Conservation (phyloP, 2,888 invertebrate genomes). For the Anaspis maculata region DNA sequence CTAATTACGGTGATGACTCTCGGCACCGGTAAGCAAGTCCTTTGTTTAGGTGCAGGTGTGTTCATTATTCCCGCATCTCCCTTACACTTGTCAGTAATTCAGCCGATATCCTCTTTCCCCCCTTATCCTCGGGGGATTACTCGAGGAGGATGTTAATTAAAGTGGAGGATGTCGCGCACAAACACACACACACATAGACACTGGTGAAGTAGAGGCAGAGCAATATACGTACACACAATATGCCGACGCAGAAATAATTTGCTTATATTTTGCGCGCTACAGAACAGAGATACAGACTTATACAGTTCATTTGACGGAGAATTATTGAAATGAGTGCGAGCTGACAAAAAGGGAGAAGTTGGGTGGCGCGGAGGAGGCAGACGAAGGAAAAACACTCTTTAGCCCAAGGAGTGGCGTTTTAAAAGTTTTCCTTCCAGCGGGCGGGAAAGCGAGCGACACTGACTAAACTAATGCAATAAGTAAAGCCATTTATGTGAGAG, state of each 20-base stretch:
- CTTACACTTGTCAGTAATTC: slow-evolving; percentile 36
- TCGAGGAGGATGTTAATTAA: slow-evolving; percentile 25
- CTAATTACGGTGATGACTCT: slow-evolving; percentile 21
- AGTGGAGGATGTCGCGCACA: slow-evolving; percentile 19
- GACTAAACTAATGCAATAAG: slow-evolving; percentile 34
- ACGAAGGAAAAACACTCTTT: too few relatives aligned
- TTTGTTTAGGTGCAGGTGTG: slow-evolving; percentile 40
- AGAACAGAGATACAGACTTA: too few relatives aligned
- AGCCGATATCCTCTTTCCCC: slow-evolving; percentile 50
- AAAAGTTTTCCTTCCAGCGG: slow-evolving; percentile 10
- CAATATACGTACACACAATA: too few relatives aligned
- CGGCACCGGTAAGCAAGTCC: slow-evolving; percentile 14
- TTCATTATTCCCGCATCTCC: slow-evolving; percentile 24
- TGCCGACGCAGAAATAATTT: too few relatives aligned
- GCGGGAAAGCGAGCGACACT: slow-evolving; percentile 21
- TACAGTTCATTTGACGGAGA: too few relatives aligned
- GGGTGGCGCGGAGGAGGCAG: too few relatives aligned
- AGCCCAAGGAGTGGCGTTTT: slow-evolving; percentile 5
- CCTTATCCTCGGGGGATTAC: slow-evolving; percentile 36
- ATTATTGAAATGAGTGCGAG: too few relatives aligned
- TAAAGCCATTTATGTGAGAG: slow-evolving; percentile 34
- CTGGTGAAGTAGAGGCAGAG: too few relatives aligned
- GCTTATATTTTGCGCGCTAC: too few relatives aligned
- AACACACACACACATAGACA: too few relatives aligned
- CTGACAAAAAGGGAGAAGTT: too few relatives aligned